A percentile compares a stretch with the other conserved stretches of the same genome.
Conservation (phyloP, 2,888 invertebrate genomes). For the Hecatera dysodea region DNA sequence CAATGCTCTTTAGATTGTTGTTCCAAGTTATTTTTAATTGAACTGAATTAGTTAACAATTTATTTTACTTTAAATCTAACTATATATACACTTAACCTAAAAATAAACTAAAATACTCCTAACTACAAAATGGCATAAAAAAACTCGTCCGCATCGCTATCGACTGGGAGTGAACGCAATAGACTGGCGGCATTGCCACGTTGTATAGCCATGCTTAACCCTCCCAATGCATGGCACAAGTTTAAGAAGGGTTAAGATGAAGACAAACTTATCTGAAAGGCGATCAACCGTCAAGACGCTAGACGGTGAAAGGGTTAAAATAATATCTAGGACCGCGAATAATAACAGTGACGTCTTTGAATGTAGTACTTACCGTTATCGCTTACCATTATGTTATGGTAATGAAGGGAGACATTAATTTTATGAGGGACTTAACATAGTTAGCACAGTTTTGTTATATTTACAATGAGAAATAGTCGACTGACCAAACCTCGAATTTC, state of each 20-base stretch:
- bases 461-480: background rate
- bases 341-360: constrained; percentile 1
- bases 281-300: constrained; percentile 60
- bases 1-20: too few species aligned
- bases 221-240: constrained; percentile 16
- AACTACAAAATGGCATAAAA: too few species aligned
- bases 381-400: background rate
- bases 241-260: constrained; percentile 60
- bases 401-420: constrained; percentile 2
- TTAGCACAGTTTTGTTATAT: background rate
- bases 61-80: too few species aligned
- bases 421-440: background rate
- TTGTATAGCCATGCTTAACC: too few species aligned
- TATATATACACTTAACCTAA: too few species aligned
- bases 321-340: constrained; percentile 9
- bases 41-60: too few species aligned
- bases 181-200: too few species aligned
- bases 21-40: too few species aligned
- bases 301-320: constrained; percentile 46
- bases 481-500: background rate
- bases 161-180: too few species aligned
- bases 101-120: too few species aligned
- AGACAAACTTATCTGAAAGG: constrained; percentile 62
- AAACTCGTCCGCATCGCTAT: too few species aligned
- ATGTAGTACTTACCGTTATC: constrained; percentile 17